Evolutionary conservation across 2,888 invertebrate genomes (phyloP).

Genomic region (Lasiommata megera): DNA sequence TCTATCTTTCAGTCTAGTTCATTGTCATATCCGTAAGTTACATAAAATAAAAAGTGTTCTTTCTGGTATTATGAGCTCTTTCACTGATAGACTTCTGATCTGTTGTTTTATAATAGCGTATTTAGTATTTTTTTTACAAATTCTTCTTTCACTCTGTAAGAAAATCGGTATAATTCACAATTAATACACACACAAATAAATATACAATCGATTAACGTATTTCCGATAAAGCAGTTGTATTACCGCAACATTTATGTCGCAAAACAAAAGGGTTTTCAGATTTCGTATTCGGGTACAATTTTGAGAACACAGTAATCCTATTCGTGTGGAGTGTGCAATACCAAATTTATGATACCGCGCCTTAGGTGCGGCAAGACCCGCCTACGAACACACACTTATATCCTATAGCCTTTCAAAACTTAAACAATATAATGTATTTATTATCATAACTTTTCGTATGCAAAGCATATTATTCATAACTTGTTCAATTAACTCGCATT

Average conservation of each 20-base stretch:
- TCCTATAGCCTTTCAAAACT: conserved; percentile 11
- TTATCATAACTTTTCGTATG: neutral
- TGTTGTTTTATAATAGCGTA: too few species aligned
- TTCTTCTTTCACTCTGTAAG: too few species aligned
- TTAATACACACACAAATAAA: neutral
- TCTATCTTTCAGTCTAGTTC: too few species aligned
- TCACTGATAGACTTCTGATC: too few species aligned
- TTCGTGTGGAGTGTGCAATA: conserved; percentile 37
- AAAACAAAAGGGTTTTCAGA: conserved; percentile 6
- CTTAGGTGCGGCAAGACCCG: conserved; percentile 41
- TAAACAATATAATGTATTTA: conserved; percentile 13
- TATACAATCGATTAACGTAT: neutral
- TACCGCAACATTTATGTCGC: neutral
- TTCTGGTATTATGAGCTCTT: too few species aligned
- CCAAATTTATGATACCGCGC: conserved; percentile 48
- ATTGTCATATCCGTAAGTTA: too few species aligned
- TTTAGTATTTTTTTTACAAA: too few species aligned
- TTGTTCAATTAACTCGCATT: neutral
- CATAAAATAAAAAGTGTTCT: too few species aligned
- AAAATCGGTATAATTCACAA: too few species aligned
- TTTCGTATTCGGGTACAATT: conserved; percentile 32
- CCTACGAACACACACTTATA: conserved; percentile 37
- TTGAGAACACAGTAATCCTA: conserved; percentile 35
- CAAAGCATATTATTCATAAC: neutral
- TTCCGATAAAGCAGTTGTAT: neutral